Percentiles rank a stretch among this genome's conserved stretches.
Conservation (phyloP, 2,113 vertebrate genomes). For the Plectropomus leopardus region DNA sequence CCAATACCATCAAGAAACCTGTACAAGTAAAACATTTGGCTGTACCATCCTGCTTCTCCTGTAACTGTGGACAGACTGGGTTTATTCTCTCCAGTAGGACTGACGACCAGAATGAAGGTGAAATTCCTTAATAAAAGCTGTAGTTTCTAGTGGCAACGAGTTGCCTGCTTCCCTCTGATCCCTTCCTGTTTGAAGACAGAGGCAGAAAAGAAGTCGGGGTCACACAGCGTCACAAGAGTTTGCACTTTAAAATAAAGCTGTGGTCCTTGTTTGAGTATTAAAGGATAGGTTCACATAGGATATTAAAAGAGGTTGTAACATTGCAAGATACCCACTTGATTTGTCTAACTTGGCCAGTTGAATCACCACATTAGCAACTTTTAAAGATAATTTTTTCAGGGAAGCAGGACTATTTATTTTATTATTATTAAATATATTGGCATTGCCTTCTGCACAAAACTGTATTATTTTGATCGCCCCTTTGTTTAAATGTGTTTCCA, state of each 20-base stretch:
- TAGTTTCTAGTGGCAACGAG: slow-evolving; percentile 74
- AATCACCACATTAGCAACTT: too few relatives aligned
- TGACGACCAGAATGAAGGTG: slow-evolving; percentile 74
- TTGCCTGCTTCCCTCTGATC: slow-evolving; percentile 65
- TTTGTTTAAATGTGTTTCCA: neutral
- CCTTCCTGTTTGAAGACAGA: slow-evolving; percentile 53
- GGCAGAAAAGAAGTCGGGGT: slow-evolving; percentile 51
- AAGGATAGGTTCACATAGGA: neutral
- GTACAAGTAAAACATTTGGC: neutral
- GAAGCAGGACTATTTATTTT: neutral
- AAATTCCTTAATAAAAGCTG: slow-evolving; percentile 76
- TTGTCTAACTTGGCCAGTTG: neutral
- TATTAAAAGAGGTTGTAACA: neutral
- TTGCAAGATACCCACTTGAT: neutral
- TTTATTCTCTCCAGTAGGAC: slow-evolving; percentile 41
- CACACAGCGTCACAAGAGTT: slow-evolving; percentile 36
- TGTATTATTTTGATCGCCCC: neutral
- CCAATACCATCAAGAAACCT: neutral
- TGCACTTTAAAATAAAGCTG: slow-evolving; percentile 19
- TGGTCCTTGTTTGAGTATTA: slow-evolving; percentile 11
- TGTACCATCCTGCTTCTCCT: neutral
- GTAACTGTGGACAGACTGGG: slow-evolving; percentile 27
- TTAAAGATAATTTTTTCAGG: neutral
- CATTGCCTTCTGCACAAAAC: neutral
- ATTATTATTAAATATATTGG: neutral